Evolutionary conservation across 2,797 vertebrate species (phyloP), one percentile per base, ranked within the genome.

Genomic region (Cottoperca gobio): DNA sequence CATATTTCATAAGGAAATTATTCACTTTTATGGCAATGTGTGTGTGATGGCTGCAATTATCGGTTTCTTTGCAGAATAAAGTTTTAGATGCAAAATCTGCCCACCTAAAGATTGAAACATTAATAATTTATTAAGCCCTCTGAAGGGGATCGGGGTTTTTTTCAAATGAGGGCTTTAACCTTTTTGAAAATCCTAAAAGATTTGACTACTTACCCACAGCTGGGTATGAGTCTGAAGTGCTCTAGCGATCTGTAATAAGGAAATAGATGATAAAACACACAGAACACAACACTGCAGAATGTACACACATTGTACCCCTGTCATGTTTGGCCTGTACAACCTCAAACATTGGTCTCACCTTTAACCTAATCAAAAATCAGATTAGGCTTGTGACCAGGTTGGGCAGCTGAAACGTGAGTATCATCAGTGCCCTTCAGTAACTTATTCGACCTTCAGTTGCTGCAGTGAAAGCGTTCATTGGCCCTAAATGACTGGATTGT

Each of bases 1-100:
- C 37, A 33, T 35, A 39, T 66, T 69, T 74, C 72, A 62, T 17
- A 0, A 66, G 62, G 42, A 63, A 52, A 45, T 64, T 5, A 49
- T 33, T 76, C 40, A 54, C 3, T 43, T 83, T 64, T 14, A 49
- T 46, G 40, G 57, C 17, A 42, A 6, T 28, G 4, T 79, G 76
- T 73, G 48, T 55, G 13, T 39, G 55, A 60, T 11, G 17, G 26
- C 52, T 49, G 42, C 45, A 67, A 75, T 75, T 53, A 28, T 2
- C 10, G 21, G 10, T 39, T 61, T 68, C 23, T 43, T 37, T 19
- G 14, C 12, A 40, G 54, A 59, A 70, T 24, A n/a, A n/a, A n/a
- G n/a, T n/a, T n/a, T n/a, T n/a, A n/a, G n/a, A 43, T 48, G 43
- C 33, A 55, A 24, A 76, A 66, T 58, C 4, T 67, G 55, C 55